Base-by-base conservation (phyloP, 2,113 vertebrate species). In the Odocoileus hemionus region DNA sequence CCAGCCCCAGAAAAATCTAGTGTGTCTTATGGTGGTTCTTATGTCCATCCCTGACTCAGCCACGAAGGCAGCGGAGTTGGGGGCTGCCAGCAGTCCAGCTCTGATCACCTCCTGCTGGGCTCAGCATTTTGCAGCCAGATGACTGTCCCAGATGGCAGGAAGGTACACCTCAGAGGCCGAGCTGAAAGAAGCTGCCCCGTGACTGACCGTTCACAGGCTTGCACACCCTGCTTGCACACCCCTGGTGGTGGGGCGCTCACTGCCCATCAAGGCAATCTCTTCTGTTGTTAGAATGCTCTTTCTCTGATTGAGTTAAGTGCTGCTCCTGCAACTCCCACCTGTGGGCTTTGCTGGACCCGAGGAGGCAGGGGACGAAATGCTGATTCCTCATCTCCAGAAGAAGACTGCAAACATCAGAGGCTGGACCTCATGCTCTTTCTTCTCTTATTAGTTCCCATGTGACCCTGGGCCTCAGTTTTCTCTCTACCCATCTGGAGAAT, bases 381-480 rank as follows among this genome's bases (percentile, higher is more conserved):
- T 3, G 12, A 12, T 5, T n/a, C 11, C n/a, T 85, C 12, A 0
- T 36, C 36, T 67, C 15, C 17, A 33, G 10, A 84, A 43, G 80
- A 21, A 58, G 23, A 17, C 23, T 17, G 50, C 15, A 17, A 14
- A 30, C 25, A 11, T 36, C 52, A 6, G 39, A 58, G 54, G 83
- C 61, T 2, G 2, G 43, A 6, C 54, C 43, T 45, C 43, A 3
- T 0, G 2, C 33, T 17, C 23, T 50, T 52, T 39, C 67, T 28
- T 50, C 52, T 50, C 50, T n/a, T 67, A 2, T 30, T 43, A 30
- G 39, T 14, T 70, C 6, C 21, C 9, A 1, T 4, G 17, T 43
- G 83, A 60, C 17, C 9, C 23, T 74, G 39, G 43, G 54, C 54
- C 45, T 58, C 33, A 2, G 43, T 8, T 78, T 86, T 39, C 61